phyloP scores from a whole-genome alignment of 2,888 invertebrate genomes.

The Acleris sparsana region DNA sequence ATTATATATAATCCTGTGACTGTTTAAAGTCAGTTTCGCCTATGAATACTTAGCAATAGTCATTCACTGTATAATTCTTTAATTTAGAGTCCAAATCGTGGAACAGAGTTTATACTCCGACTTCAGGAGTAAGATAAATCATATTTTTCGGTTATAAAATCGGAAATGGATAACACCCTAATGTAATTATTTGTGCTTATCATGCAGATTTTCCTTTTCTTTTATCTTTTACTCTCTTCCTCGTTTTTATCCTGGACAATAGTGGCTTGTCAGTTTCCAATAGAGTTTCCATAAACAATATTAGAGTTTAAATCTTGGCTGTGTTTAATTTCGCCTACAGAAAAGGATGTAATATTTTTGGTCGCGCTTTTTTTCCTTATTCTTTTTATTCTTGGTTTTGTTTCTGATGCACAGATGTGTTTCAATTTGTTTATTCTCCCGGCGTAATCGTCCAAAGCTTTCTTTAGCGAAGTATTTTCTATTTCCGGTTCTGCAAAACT shows the following conservation, averaged over 20 bases:
- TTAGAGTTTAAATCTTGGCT: not conserved
- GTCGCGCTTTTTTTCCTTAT: not conserved
- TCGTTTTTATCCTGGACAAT: not conserved
- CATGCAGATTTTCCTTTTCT: constrained; percentile 4
- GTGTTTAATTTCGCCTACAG: not conserved
- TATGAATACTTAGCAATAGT: constrained; percentile 1
- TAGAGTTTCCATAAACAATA: too few relatives aligned
- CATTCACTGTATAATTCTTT: not conserved
- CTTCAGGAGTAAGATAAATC: not conserved
- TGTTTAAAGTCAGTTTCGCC: not conserved
- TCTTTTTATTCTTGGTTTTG: not conserved
- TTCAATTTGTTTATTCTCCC: not conserved
- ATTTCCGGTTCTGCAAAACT: not conserved
- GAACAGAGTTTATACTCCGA: not conserved
- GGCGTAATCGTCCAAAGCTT: too few relatives aligned
- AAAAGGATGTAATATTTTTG: not conserved
- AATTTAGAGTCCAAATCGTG: not conserved
- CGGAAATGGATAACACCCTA: not conserved
- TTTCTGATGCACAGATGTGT: not conserved
- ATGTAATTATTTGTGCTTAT: not conserved
- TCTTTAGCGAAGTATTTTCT: not conserved
- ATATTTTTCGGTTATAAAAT: not conserved
- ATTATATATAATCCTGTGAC: too few relatives aligned
- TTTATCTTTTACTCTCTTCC: not conserved
- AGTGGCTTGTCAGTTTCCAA: not conserved